A percentile compares a stretch with the other conserved stretches of the same genome.
These are phyloP conservation scores for Phymorhynchus buccinoides DNA, from an alignment of 1,140 invertebrate genomes.

Conservation along the genomic window DNA sequence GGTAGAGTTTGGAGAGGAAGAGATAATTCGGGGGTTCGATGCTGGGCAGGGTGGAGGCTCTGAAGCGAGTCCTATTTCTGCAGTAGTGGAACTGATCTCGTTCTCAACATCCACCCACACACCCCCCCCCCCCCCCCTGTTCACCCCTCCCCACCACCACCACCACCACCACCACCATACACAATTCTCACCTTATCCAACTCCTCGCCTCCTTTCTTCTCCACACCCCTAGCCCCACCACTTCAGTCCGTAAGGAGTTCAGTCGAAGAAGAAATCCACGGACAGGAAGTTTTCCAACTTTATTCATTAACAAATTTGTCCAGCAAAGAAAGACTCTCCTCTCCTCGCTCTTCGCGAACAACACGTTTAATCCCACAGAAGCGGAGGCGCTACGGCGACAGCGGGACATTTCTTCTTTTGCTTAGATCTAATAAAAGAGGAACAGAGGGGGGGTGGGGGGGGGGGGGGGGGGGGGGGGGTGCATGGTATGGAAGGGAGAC, in stretches of 20 bases:
- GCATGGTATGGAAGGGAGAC: background rate
- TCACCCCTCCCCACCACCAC: background rate
- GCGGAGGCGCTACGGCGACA: background rate
- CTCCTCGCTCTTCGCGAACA: slow-evolving; percentile 8
- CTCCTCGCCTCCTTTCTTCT: background rate
- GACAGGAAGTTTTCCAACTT: slow-evolving; percentile 29
- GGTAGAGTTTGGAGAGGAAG: background rate
- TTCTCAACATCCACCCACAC: background rate
- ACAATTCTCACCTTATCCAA: too few species aligned
- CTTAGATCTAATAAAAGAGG: slow-evolving; percentile 30
- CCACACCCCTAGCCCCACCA: background rate
- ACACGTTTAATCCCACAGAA: slow-evolving; percentile 13
- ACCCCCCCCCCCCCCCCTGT: background rate
- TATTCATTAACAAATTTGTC: slow-evolving; percentile 34
- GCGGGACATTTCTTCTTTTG: slow-evolving; percentile 15
- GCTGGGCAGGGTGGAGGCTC: background rate
- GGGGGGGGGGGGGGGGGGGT: background rate
- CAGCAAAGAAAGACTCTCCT: slow-evolving; percentile 6
- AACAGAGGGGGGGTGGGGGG: background rate
- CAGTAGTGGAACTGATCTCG: background rate
- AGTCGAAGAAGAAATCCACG: background rate
- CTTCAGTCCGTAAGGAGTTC: background rate
- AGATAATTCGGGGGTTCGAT: background rate
- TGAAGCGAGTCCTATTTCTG: background rate
- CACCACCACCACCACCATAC: background rate